Conservation (phyloP, 1,140 invertebrate species). For the Pararge aegeria region DNA sequence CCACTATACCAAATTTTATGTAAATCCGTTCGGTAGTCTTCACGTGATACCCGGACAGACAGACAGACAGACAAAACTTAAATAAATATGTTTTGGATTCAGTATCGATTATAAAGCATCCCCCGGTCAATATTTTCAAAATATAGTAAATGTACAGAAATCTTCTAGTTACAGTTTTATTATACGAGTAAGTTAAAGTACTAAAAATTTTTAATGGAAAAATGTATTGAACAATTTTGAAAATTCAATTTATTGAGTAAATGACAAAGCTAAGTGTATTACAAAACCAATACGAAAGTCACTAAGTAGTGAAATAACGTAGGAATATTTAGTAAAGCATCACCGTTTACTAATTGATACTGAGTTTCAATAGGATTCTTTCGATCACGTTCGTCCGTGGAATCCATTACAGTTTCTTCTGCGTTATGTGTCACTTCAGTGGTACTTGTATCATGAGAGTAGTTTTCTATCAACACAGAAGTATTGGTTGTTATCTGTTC, state of each 20-base stretch:
- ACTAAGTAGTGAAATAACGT: constrained; percentile 4
- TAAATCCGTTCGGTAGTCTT: no score
- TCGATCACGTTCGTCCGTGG: constrained; percentile 37
- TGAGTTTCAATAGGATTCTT: constrained; percentile 47
- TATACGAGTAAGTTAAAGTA: no score
- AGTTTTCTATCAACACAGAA: background rate
- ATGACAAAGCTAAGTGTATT: constrained; percentile 13
- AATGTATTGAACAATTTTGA: constrained; percentile 11
- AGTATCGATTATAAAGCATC: no score
- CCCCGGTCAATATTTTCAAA: no score
- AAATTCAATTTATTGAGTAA: constrained; percentile 7
- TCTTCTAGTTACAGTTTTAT: no score
- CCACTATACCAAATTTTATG: no score
- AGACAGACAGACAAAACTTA: no score
- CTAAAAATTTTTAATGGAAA: background rate
- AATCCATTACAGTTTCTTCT: constrained; percentile 26
- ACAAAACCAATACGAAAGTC: constrained; percentile 6
- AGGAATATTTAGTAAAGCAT: constrained; percentile 4
- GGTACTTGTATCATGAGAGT: background rate
- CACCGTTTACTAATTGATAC: constrained; percentile 27
- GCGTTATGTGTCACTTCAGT: background rate
- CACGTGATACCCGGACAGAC: no score
- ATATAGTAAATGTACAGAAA: no score
- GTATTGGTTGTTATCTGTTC: constrained; percentile 1
- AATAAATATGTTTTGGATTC: no score